Percentiles rank a stretch among this genome's conserved stretches.
Evolutionary conservation across 2,797 vertebrate genomes (phyloP).

Genomic region (Lithobates sylvaticus): DNA sequence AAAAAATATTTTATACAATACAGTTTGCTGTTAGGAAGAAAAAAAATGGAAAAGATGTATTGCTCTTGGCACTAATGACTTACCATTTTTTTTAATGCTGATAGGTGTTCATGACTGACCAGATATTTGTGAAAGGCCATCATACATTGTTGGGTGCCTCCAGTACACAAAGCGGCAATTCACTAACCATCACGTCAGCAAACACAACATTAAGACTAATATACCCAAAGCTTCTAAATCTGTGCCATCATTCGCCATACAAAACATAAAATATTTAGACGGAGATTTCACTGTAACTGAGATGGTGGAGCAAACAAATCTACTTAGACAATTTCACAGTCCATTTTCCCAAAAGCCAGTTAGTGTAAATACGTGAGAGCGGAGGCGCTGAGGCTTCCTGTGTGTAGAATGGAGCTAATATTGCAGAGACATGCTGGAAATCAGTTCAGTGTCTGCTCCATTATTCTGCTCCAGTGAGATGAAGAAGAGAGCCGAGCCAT

Average conservation of each 20-base stretch:
- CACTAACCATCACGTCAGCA: conserved; percentile 11
- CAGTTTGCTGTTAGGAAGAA: too few species aligned
- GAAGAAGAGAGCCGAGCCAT: not conserved
- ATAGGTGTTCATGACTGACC: not conserved
- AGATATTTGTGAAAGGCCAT: not conserved
- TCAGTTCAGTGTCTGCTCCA: conserved; percentile 5
- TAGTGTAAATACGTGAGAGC: conserved; percentile 22
- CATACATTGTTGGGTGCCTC: not conserved
- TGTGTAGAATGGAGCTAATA: conserved; percentile 44
- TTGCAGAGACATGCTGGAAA: conserved; percentile 11
- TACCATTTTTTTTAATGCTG: too few species aligned
- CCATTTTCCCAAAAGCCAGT: conserved; percentile 44
- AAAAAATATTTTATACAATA: too few species aligned
- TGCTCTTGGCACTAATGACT: too few species aligned
- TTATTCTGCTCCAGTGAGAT: conserved; percentile 40
- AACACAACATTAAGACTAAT: not conserved
- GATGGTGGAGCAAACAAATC: conserved; percentile 37
- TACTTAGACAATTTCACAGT: conserved; percentile 57
- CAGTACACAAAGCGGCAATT: not conserved
- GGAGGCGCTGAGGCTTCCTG: conserved; percentile 47
- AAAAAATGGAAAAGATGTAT: too few species aligned
- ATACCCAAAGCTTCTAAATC: conserved; percentile 1
- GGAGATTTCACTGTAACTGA: conserved; percentile 17
- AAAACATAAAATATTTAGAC: conserved; percentile 49
- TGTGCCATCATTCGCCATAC: not conserved